Conservation (phyloP, 1,140 invertebrate genomes). For the Cotesia typhae region DNA sequence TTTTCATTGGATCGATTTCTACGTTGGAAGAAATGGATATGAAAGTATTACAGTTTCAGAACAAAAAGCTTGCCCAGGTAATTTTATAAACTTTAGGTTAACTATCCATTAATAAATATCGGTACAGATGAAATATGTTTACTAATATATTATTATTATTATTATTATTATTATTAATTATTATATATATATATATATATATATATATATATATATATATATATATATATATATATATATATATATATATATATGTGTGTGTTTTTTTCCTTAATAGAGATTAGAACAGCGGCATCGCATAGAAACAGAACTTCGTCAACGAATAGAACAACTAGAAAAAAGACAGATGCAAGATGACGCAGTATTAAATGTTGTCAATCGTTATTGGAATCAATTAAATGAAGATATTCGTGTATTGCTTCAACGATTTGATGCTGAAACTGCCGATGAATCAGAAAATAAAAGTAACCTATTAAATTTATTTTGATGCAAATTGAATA, state of each 20-base stretch:
- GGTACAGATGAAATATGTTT: background rate
- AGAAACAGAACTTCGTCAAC: conserved; percentile 87
- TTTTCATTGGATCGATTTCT: conserved; percentile 90
- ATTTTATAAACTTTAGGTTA: background rate
- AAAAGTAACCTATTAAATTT: conserved; percentile 73
- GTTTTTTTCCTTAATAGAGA: conserved; percentile 65
- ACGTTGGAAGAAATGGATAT: conserved; percentile 97
- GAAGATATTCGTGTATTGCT: conserved; percentile 94
- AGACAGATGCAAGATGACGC: conserved; percentile 97
- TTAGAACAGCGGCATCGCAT: conserved; percentile 89
- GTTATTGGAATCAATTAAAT: conserved; percentile 98
- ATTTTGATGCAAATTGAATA: conserved; percentile 21
- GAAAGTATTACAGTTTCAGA: conserved; percentile 96
- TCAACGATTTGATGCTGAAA: conserved; percentile 97
- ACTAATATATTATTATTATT: no score
- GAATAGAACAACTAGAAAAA: conserved; percentile 97
- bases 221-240: no score
- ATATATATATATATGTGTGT: no score
- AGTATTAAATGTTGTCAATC: conserved; percentile 96
- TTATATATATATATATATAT: no score
- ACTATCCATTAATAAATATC: conserved; percentile 26
- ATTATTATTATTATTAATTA: no score
- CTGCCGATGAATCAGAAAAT: conserved; percentile 94
- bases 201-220: no score
- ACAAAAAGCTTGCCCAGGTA: conserved; percentile 92